A percentile compares a stretch with the other conserved stretches of the same genome.
Evolutionary conservation across 1,140 invertebrate genomes (phyloP).

Genomic region (Chlorops oryzae): DNA sequence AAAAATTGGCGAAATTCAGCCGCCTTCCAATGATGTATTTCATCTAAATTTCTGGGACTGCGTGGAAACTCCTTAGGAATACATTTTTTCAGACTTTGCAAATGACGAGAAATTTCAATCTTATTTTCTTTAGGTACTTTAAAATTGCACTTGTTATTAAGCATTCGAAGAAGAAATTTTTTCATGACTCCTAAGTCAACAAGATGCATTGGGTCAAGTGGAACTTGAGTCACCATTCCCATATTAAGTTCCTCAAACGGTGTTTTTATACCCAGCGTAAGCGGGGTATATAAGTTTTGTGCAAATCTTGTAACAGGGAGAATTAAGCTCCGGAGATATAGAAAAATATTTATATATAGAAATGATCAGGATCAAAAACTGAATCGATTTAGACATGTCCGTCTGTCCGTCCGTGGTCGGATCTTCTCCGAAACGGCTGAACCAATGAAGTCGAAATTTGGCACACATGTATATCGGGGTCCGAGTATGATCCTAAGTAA

Average conservation of each 20-base stretch:
- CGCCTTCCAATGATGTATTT: conserved; percentile 19
- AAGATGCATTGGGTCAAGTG: conserved; percentile 22
- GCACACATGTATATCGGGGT: too few species aligned
- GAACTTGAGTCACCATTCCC: conserved; percentile 18
- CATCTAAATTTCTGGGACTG: conserved; percentile 15
- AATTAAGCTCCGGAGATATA: too few species aligned
- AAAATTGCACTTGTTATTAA: conserved; percentile 13
- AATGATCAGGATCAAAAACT: too few species aligned
- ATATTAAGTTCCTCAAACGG: conserved; percentile 7
- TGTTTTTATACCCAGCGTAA: too few species aligned
- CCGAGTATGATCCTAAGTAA: too few species aligned
- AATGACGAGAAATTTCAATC: conserved; percentile 8
- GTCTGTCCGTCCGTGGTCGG: too few species aligned
- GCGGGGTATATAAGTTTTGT: too few species aligned
- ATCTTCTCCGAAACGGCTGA: too few species aligned
- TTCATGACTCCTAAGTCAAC: conserved; percentile 19
- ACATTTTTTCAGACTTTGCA: conserved; percentile 4
- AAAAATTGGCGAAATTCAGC: conserved; percentile 22
- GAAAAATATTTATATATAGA: too few species aligned
- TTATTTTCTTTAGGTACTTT: not conserved
- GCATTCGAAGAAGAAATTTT: conserved; percentile 14
- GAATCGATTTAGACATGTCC: too few species aligned
- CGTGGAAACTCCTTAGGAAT: conserved; percentile 18
- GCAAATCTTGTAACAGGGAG: too few species aligned
- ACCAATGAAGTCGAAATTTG: too few species aligned